Evolutionary conservation across 1,140 invertebrate species (phyloP), one percentile per base, ranked within the genome.

Genomic region (Pomacea maculata): DNA sequence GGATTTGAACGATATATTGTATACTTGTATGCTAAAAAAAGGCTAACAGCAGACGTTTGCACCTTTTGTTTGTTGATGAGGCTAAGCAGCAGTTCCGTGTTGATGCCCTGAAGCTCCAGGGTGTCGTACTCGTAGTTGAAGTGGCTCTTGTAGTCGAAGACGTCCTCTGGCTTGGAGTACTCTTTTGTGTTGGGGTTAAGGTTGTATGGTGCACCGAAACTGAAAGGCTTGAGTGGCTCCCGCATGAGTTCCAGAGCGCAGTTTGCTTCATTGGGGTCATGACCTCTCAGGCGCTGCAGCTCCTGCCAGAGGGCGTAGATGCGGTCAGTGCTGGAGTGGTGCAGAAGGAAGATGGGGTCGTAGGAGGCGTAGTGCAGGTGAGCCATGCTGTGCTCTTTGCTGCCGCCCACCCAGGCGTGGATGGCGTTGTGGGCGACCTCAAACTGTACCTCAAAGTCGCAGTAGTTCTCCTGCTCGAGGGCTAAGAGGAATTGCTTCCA

Each of bases 381-480:
- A 9, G 57, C 80, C 70, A 85, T 77, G 68, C 80, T 82, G 81
- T 82, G 73, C n/a, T 29, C 64, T 21, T 82, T 65, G 65, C 19
- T 74, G 57, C 84, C 82, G 12, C 84, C 84, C 55, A 85, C 17
- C 84, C 84, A 85, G 25, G 79, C 55, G 57, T 83, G 82, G n/a
- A 85, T 80, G 34, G 80, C 82, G 45, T 85, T 83, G 76, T 83
- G 82, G 29, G 80, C 73, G 11, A 85, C 78, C 80, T 85, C 84
- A 45, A 85, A 83, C 80, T 85, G 84, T 15, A 84, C 78, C 67
- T 83, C 83, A 72, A 85, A 85, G 61, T 85, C 79, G 54, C 84
- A 85, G 77, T 84, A 85, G 64, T 85, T 63, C 65, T 82, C 82
- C 68, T 85, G 84, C 68, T 85, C 84, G n/a, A 85, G 74, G 63